Base-by-base conservation (phyloP, 2,888 invertebrate genomes). In the Chymomyza procnemis region DNA sequence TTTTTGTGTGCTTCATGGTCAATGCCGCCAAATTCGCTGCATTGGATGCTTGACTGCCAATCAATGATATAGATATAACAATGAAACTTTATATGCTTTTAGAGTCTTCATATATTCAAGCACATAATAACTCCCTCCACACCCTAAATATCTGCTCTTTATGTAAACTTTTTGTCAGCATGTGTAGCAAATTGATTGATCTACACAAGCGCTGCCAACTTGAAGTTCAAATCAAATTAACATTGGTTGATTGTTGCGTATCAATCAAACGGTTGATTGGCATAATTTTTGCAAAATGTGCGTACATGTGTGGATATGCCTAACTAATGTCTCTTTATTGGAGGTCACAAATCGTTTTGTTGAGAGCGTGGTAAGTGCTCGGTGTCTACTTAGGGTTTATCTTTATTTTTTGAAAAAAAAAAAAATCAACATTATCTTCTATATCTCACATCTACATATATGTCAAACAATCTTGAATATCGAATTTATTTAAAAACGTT, bases 141-240 rank as follows among this genome's bases (percentile, higher is more conserved):
- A 70, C 65, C 61, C 18, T 21, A 47, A 21, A 16, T 30, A 30
- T 30, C 6, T 41, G 34, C 34, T 12, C 34, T 12, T 41, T 12
- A 12, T 41, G 19, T 46, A 47, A 48, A 59, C 19, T 21, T 41
- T 54, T 41, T 41, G 46, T 41, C 48, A 64, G 61, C 67, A 61
- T 69, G 68, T 81, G 70, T 65, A 67, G 67, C 78, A 69, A 75
- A 80, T 83, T 85, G 86, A 85, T 85, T 85, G 86, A 81, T 80
- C 84, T 71, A 58, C 71, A 64, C 48, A 21, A 26, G 21, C 34
- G 12, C 26, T 12, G 22, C 26, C 55, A 46, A 46, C 47, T 41
- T 16, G 61, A 63, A 64, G 22, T 52, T 66, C 26, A 68, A 76
- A 64, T 71, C 58, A 65, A 70, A 71, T 77, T 71, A 77, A 74